phyloP scores from a whole-genome alignment of 2,797 vertebrate genomes.

The Leptodactylus fallax region DNA sequence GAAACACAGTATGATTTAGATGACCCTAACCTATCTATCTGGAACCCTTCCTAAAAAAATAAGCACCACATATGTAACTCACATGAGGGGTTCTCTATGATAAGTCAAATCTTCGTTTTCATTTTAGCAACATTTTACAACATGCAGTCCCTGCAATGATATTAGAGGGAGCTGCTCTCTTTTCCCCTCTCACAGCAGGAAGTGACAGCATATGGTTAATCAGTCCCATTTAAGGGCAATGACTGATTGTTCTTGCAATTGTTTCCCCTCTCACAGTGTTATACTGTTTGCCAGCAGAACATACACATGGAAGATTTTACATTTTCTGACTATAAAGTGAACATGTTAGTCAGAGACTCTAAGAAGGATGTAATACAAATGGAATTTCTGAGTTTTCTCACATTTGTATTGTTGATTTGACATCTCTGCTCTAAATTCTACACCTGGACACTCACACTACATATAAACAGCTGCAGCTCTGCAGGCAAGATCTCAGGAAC shows the following conservation, averaged over 20 bases:
- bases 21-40: no score
- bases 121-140: no score
- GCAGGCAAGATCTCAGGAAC: neutral
- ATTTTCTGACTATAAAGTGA: neutral
- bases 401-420: neutral
- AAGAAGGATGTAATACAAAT: neutral
- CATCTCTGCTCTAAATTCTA: neutral
- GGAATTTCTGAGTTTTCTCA: neutral
- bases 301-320: no score
- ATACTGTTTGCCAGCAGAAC: no score
- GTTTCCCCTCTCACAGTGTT: no score
- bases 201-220: neutral
- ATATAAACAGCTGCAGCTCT: neutral
- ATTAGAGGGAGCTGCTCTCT: neutral
- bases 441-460: neutral
- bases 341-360: neutral
- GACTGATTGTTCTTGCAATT: no score
- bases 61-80: no score
- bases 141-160: neutral
- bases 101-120: no score
- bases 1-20: no score
- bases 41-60: neutral
- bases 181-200: neutral
- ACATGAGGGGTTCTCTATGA: no score
- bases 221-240: neutral